Conservation (phyloP, 53 echinoderm and acorn worm genomes). For the Holothuria leucospilota region DNA sequence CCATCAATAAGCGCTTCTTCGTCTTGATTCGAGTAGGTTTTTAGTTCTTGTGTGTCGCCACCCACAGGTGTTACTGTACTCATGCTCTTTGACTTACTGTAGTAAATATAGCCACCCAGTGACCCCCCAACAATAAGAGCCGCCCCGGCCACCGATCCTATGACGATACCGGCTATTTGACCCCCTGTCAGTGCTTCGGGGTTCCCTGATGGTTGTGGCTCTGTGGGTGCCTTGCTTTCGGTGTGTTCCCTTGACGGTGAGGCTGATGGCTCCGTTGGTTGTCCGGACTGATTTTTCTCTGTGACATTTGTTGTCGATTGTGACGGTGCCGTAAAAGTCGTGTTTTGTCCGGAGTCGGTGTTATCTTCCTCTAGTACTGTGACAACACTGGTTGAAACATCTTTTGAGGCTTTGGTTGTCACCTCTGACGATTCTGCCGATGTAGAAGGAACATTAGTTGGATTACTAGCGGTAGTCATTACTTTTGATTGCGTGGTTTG, state of each 20-base stretch:
- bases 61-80: background rate
- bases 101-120: conserved; percentile 1
- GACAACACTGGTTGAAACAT: too few species aligned
- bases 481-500: background rate
- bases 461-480: background rate
- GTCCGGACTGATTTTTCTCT: background rate
- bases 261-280: background rate
- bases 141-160: conserved; percentile 16
- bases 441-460: too few species aligned
- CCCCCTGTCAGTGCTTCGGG: background rate
- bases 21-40: conserved; percentile 21
- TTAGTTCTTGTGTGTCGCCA: conserved; percentile 8
- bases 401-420: too few species aligned
- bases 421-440: too few species aligned
- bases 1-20: conserved; percentile 10
- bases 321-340: too few species aligned
- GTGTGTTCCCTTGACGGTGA: background rate
- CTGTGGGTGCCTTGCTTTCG: background rate
- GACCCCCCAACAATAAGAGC: conserved; percentile 27
- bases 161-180: conserved; percentile 13
- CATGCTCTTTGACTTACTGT: background rate
- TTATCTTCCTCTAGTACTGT: too few species aligned
- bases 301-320: too few species aligned
- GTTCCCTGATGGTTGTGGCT: background rate
- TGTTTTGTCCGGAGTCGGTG: too few species aligned